Evolutionary conservation across 2,797 vertebrate species (phyloP), one percentile per base, ranked within the genome.

Genomic region (Sternarchorhynchus goeldii): DNA sequence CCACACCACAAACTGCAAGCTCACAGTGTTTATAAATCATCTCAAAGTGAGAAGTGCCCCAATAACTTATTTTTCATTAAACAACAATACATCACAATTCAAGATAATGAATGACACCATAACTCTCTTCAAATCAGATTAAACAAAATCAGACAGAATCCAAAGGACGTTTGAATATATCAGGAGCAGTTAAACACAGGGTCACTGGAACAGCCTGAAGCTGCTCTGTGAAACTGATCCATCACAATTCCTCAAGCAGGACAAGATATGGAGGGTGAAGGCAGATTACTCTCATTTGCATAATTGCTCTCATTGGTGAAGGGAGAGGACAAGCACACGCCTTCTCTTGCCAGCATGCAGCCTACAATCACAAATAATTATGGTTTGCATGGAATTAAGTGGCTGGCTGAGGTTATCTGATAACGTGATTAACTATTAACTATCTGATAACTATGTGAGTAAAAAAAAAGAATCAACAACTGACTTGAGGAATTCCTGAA

Each of bases 1-100:
- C 68, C 64, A 36, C 56, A 79, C 58, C 65, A 63, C 75, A 60
- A 80, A 77, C 36, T 36, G 64, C 50, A 56, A 65, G 57, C 50
- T 77, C 68, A 77, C 41, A 29, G 45, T 20, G 32, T 71, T 65
- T 4, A 71, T 82, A 72, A 78, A 84, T 78, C 67, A 36, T 57
- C 55, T 74, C 14, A 21, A 12, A 50, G 62, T 45, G 34, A 63
- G 60, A 78, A 21, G 20, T 36, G 60, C 20, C 21, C 1, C 50
- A 21, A 45, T 62, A 72, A 75, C 62, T 55, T 63, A 39, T 32
- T 18, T 76, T 18, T 29, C 8, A 14, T 53, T 34, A 29, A 18
- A 32, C 21, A 25, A 5, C 73, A 18, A 5, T 14, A 57, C 34
- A 79, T 69, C 60, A 73, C 20, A 16, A 71, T 65, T 65, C 69